A percentile compares a stretch with the other conserved stretches of the same genome.
phyloP scores from a whole-genome alignment of 2,797 vertebrate species.

The Sternotherus odoratus region DNA sequence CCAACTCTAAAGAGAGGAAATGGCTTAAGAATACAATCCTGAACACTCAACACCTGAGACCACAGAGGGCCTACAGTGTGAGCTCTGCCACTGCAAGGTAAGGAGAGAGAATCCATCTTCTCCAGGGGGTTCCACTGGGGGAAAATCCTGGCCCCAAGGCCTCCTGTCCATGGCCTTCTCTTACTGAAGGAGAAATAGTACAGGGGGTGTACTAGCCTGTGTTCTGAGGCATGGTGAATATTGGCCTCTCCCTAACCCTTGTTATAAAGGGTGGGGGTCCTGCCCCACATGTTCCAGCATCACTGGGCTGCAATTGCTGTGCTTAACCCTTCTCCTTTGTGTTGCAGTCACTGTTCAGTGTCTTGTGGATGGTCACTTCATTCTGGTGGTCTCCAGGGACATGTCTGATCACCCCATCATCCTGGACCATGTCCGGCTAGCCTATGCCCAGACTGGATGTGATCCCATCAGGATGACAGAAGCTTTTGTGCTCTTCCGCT shows the following conservation, averaged over 20 bases:
- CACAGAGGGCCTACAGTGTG: neutral
- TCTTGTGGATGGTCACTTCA: constrained; percentile 56
- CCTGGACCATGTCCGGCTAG: constrained; percentile 59
- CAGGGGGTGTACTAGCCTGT: neutral
- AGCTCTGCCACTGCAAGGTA: neutral
- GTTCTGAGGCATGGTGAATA: neutral
- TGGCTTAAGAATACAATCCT: neutral
- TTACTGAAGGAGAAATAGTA: neutral
- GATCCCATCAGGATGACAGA: constrained; percentile 8
- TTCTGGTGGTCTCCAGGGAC: constrained; percentile 65
- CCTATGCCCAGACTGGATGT: constrained; percentile 45
- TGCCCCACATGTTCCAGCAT: neutral
- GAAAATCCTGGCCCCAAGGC: neutral
- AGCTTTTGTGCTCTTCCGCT: constrained; percentile 72
- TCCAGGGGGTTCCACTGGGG: neutral
- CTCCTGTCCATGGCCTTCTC: neutral
- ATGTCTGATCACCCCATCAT: constrained; percentile 56
- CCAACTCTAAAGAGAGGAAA: neutral
- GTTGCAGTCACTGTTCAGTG: constrained; percentile 73
- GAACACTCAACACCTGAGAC: neutral
- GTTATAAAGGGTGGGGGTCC: neutral
- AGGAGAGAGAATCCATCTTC: neutral
- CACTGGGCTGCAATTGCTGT: neutral
- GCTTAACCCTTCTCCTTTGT: rapidly evolving
- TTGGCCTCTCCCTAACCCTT: neutral